Percentiles rank a stretch among this genome's conserved stretches.
Evolutionary conservation across 2,797 vertebrate genomes (phyloP).

Genomic region (Hapalemur alaotrensis): DNA sequence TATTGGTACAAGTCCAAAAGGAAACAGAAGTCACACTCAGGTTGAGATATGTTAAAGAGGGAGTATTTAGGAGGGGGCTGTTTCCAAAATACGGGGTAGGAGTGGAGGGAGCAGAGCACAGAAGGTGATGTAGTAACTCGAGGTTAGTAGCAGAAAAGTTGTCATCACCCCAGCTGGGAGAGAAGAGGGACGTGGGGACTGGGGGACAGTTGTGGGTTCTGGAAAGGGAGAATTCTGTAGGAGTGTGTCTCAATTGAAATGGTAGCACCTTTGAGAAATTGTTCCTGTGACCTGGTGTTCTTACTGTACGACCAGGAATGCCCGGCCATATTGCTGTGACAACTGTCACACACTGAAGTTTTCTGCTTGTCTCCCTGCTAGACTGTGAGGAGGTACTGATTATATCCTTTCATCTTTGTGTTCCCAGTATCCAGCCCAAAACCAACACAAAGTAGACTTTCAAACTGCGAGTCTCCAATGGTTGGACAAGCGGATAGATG

Average conservation of each 20-base stretch:
- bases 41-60: neutral
- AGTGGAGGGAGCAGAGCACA: neutral
- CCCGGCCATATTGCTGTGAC: neutral
- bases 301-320: too few species aligned
- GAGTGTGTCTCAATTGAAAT: neutral
- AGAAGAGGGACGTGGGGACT: neutral
- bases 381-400: neutral
- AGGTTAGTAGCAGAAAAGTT: neutral
- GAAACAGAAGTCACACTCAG: neutral
- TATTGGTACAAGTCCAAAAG: neutral
- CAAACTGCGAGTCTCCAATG: neutral
- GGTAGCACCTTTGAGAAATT: neutral
- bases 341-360: rapidly evolving
- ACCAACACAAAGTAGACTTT: neutral
- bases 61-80: neutral
- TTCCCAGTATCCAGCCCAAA: neutral
- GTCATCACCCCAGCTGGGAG: neutral
- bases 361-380: neutral
- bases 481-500: neutral
- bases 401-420: neutral
- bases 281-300: neutral
- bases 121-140: neutral
- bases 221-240: neutral
- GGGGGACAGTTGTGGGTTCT: neutral
- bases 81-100: neutral